Evolutionary conservation across 1,140 invertebrate genomes (phyloP).

Genomic region (Amphibalanus amphitrite): DNA sequence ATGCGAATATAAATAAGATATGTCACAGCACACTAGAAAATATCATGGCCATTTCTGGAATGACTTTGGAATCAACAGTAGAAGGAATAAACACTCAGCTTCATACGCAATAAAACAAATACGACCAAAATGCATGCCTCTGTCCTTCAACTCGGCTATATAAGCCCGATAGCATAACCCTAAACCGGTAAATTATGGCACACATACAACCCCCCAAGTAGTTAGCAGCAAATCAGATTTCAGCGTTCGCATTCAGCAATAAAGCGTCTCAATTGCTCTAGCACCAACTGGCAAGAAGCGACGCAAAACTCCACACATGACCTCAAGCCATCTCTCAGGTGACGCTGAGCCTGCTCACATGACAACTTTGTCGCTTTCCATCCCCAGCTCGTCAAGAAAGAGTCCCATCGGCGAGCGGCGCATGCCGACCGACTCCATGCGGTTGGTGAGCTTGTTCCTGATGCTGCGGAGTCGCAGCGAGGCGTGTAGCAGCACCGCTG

Average conservation of each 20-base stretch:
- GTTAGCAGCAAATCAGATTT: neutral
- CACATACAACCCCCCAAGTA: no score
- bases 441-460: constrained; percentile 59
- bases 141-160: no score
- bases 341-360: neutral
- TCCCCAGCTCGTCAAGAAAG: constrained; percentile 51
- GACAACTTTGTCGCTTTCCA: constrained; percentile 28
- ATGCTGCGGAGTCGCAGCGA: constrained; percentile 57
- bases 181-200: no score
- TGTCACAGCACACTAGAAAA: no score
- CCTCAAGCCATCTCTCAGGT: neutral
- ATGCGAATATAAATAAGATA: no score
- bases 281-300: neutral
- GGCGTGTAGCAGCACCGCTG: constrained; percentile 58
- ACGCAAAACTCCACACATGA: neutral
- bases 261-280: neutral
- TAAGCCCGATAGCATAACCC: no score
- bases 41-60: no score
- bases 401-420: constrained; percentile 62
- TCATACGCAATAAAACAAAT: no score
- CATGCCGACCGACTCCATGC: constrained; percentile 52
- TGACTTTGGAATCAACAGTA: no score
- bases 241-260: neutral
- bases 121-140: no score
- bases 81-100: no score